Percentiles rank a stretch among this genome's conserved stretches.
Evolutionary conservation across 2,113 vertebrate genomes (phyloP).

Genomic region (Talpa occidentalis): DNA sequence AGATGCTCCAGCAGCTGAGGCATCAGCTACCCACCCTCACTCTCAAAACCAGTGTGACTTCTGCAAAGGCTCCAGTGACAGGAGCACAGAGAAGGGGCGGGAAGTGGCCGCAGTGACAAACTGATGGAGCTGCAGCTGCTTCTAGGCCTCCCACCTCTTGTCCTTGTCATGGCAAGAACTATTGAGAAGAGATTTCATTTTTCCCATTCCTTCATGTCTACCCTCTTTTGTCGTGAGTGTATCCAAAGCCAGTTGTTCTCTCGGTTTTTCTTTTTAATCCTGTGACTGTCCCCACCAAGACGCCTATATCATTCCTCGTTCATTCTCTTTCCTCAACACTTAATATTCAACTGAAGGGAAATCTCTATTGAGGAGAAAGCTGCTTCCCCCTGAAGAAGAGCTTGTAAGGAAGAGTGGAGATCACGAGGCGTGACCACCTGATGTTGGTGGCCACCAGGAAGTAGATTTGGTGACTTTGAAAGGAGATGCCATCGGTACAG

Average conservation of each 20-base stretch:
- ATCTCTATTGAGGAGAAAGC: background rate
- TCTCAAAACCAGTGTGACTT: background rate
- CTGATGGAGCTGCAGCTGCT: conserved; percentile 1
- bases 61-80: background rate
- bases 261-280: background rate
- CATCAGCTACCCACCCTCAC: background rate
- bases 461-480: background rate
- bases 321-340: background rate
- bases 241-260: conserved; percentile 34
- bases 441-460: background rate
- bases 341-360: background rate
- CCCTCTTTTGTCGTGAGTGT: conserved; percentile 39
- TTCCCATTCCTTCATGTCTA: background rate
- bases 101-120: background rate
- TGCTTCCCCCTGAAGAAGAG: background rate
- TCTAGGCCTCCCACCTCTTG: background rate
- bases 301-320: background rate
- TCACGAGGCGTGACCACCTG: background rate
- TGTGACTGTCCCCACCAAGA: background rate
- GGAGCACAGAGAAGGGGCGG: background rate
- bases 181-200: background rate
- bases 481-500: background rate
- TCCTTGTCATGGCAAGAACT: conserved; percentile 16
- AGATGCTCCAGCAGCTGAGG: conserved; percentile 28
- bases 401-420: background rate